Evolutionary conservation across 2,888 invertebrate genomes (phyloP).

Genomic region (Theristus sp.): DNA sequence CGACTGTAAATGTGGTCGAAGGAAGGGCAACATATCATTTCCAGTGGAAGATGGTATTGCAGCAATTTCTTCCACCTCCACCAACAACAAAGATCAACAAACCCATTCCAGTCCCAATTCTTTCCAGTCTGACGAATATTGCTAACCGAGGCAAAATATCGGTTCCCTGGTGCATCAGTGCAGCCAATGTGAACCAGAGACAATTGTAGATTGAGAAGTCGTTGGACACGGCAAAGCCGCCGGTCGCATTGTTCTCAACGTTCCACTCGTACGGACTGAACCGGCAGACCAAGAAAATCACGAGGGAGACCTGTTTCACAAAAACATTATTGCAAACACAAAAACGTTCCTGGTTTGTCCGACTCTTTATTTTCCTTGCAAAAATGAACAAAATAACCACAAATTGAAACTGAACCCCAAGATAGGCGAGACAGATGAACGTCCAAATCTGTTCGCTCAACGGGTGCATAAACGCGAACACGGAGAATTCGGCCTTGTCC

Average conservation of each 20-base stretch:
- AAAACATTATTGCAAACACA: too few species aligned
- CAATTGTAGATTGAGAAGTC: conserved; percentile 87
- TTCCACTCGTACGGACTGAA: conserved; percentile 97
- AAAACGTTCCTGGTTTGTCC: not conserved
- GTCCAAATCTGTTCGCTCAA: conserved; percentile 90
- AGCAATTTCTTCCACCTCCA: too few species aligned
- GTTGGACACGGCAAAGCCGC: conserved; percentile 39
- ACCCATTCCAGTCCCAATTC: too few species aligned
- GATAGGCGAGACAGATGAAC: conserved; percentile 58
- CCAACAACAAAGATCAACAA: too few species aligned
- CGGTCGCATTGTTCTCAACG: conserved; percentile 32
- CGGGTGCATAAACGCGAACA: conserved; percentile 89
- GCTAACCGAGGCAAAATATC: conserved; percentile 89
- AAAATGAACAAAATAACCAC: not conserved
- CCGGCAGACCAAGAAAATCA: conserved; percentile 81
- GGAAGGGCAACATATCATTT: too few species aligned
- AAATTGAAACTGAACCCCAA: conserved; percentile 46
- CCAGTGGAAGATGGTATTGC: too few species aligned
- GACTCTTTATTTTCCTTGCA: not conserved
- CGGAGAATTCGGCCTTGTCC: conserved; percentile 46
- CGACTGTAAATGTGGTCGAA: too few species aligned
- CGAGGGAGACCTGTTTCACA: conserved; percentile 59
- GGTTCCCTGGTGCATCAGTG: conserved; percentile 95
- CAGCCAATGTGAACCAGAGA: conserved; percentile 85
- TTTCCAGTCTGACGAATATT: too few species aligned